Evolutionary conservation across 2,797 vertebrate genomes (phyloP), one percentile per base, ranked within the genome.

Genomic region (Bradypodion ventrale): DNA sequence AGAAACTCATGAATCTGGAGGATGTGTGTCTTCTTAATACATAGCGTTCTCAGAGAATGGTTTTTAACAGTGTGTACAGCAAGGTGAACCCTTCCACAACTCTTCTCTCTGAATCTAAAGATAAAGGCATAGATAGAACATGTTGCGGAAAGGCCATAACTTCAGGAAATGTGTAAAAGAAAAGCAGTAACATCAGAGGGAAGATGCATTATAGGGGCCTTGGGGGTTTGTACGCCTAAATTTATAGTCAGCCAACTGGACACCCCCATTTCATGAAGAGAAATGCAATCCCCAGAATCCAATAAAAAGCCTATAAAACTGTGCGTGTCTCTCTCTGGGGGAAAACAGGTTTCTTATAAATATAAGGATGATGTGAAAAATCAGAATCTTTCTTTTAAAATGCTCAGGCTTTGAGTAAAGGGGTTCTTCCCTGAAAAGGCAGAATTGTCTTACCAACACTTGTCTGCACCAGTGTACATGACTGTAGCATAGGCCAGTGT

Each of bases 331-430:
- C 37, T 56, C 21, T 56, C 52, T 63, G n/a, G 19, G 21, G 65
- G 78, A 77, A 80, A 80, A 69, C 42, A 19, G n/a, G 40, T 59
- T 60, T 21, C 29, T 16, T 78, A 10, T 78, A 70, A 25, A 52
- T 78, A 29, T 1, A 82, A 46, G 13, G 0, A 44, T 83, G 82
- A 83, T 40, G 5, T 56, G 44, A 49, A 10, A 23, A 87, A 40
- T 49, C 19, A 37, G 80, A 90, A 78, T 35, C 32, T 83, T 87
- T 75, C 76, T 83, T 89, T 90, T 73, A 76, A 85, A 73, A 72
- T 87, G 21, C 85, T 86, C 60, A 78, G 84, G 27, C 4, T 25
- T 19, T 10, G 44, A 4, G 72, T 68, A 42, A 6, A 49, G 25
- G 52, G 5, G 52, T 2, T 56, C 52, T 56, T 87, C 83, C 77